phyloP scores from a whole-genome alignment of 2,113 vertebrate species.

The Hemiprocne comata region DNA sequence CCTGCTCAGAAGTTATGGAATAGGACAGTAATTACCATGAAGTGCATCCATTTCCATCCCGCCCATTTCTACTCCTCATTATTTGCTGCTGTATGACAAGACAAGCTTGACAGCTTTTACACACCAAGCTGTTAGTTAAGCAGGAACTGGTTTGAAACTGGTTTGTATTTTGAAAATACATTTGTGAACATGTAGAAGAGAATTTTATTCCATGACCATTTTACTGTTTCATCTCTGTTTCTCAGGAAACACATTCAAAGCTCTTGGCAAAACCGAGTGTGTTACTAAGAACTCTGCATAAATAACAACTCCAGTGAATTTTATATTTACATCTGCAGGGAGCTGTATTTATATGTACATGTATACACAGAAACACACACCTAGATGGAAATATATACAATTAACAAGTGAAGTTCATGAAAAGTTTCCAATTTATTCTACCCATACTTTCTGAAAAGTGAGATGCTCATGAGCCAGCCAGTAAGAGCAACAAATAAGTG shows the following conservation, averaged over 20 bases:
- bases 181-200: not conserved
- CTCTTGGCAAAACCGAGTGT: not conserved
- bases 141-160: not conserved
- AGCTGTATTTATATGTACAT: no score
- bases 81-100: not conserved
- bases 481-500: no score
- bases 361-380: no score
- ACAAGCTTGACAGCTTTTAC: not conserved
- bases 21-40: not conserved
- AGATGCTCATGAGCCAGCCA: not conserved
- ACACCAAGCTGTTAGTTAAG: not conserved
- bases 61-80: not conserved
- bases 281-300: no score
- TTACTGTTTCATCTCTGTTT: not conserved
- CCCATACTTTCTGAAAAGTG: not conserved
- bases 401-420: not conserved
- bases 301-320: no score
- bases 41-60: not conserved
- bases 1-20: not conserved
- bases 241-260: not conserved
- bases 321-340: no score
- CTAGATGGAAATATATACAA: no score
- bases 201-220: not conserved
- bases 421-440: not conserved
- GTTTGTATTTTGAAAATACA: not conserved